Evolutionary conservation across 37 sponge, comb jelly and placozoan genomes (phyloP), one percentile per base, ranked within the genome.

Genomic region (Hormiphora californensis): DNA sequence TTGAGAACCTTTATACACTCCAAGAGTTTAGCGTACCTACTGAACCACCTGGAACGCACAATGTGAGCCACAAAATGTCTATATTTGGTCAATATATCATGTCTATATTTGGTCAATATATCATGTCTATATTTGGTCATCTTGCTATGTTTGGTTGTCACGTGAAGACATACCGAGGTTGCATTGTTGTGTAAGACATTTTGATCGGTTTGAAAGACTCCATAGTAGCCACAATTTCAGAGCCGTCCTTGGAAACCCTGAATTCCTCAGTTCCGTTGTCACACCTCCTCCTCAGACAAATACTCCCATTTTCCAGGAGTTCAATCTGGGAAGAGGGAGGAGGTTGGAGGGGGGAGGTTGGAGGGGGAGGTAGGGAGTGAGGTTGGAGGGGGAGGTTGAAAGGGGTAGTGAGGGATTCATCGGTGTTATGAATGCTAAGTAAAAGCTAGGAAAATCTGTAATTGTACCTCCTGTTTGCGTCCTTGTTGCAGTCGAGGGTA

Each of bases 111-210:
- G n/a, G n/a, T n/a, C n/a, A n/a, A n/a, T n/a, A n/a, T n/a, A n/a
- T n/a, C n/a, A n/a, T n/a, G n/a, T n/a, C n/a, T n/a, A n/a, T n/a
- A n/a, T n/a, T n/a, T n/a, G n/a, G n/a, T n/a, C n/a, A n/a, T n/a
- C n/a, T n/a, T n/a, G n/a, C n/a, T n/a, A n/a, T n/a, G n/a, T n/a
- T n/a, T n/a, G n/a, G n/a, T n/a, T n/a, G n/a, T n/a, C n/a, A n/a
- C n/a, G n/a, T n/a, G n/a, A n/a, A n/a, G n/a, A 35, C 68, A 33
- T 32, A 73, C 81, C 81, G 40, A 4, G 81, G 81, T 41, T 73
- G 81, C 3, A 73, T 43, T 25, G 81, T 73, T 4, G 81, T 27
- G 44, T 73, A 73, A 2, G 81, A 73, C 36, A 73, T 27, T 73
- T 36, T 73, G 11, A 32, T 27, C 35, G 21, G 32, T 33, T 73